phyloP scores from a whole-genome alignment of 1,140 invertebrate genomes.

The Drosophila suzukii region DNA sequence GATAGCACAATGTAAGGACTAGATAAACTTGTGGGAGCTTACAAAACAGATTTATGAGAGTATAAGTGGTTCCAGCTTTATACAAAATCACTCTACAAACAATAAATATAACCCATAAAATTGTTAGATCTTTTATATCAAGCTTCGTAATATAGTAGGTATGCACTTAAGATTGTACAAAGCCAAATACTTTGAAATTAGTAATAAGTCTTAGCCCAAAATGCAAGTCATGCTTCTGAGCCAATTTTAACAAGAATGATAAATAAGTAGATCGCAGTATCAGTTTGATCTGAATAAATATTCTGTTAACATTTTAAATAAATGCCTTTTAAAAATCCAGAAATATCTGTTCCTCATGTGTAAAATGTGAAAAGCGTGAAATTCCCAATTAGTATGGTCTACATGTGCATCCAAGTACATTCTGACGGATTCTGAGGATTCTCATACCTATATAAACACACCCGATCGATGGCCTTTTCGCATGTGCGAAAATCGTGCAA shows the following conservation, averaged over 20 bases:
- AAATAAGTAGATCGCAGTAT: background rate
- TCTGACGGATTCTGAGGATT: too few relatives aligned
- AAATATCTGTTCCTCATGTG: background rate
- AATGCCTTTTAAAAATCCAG: conserved; percentile 3
- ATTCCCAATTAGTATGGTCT: conserved; percentile 1
- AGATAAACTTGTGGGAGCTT: too few relatives aligned
- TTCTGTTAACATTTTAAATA: background rate
- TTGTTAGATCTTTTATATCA: too few relatives aligned
- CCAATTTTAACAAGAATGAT: background rate
- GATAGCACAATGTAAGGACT: background rate
- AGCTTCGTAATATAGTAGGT: too few relatives aligned
- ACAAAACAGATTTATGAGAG: too few relatives aligned
- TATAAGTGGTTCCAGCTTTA: too few relatives aligned
- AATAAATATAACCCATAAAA: too few relatives aligned
- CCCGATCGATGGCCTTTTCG: conserved; percentile 33
- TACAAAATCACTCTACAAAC: background rate
- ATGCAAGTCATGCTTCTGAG: background rate
- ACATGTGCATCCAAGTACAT: conserved; percentile 3
- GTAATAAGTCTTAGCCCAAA: background rate
- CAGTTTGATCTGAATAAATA: background rate
- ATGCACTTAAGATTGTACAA: too few relatives aligned
- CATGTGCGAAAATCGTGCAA: conserved; percentile 39
- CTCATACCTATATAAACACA: conserved; percentile 2
- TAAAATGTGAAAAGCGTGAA: conserved; percentile 19
- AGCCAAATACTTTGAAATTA: background rate